phyloP scores from a whole-genome alignment of 2,797 vertebrate genomes.

The Bovichtus diacanthus region DNA sequence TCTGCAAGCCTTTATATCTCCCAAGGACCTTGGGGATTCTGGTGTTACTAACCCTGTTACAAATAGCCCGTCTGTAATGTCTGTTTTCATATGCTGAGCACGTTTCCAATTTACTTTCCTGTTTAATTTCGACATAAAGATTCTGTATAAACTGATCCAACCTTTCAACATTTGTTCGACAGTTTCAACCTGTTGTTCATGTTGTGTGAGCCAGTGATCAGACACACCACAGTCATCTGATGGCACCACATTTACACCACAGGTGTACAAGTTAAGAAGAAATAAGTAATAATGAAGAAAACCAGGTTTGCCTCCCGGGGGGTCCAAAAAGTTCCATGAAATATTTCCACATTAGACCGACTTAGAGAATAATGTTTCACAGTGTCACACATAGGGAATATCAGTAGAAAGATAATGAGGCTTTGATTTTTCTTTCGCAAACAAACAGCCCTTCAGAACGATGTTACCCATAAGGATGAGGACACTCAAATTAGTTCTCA shows the following conservation, averaged over 20 bases:
- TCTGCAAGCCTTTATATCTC: not conserved
- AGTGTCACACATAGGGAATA: not conserved
- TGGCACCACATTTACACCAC: not conserved
- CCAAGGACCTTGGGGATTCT: not conserved
- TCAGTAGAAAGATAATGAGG: not conserved
- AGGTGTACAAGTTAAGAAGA: not conserved
- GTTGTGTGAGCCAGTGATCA: not conserved
- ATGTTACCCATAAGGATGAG: slow-evolving; percentile 19
- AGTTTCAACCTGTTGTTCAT: not conserved
- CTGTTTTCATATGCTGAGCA: not conserved
- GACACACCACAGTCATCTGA: not conserved
- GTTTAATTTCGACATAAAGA: not conserved
- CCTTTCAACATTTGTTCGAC: not conserved
- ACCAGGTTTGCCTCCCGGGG: not conserved
- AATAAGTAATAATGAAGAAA: not conserved
- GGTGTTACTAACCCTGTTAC: not conserved
- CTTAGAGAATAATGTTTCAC: not conserved
- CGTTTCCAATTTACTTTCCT: not conserved
- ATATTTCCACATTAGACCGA: not conserved
- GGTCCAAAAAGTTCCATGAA: not conserved
- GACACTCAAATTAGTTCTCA: slow-evolving; percentile 30
- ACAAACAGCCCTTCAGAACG: slow-evolving; percentile 16
- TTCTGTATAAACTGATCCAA: not conserved
- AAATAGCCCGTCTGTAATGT: not conserved
- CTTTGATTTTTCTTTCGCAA: slow-evolving; percentile 15